A percentile compares a stretch with the other conserved stretches of the same genome.
Evolutionary conservation across 1,140 invertebrate species (phyloP).

Genomic region (Holcopasites calliopsidis): DNA sequence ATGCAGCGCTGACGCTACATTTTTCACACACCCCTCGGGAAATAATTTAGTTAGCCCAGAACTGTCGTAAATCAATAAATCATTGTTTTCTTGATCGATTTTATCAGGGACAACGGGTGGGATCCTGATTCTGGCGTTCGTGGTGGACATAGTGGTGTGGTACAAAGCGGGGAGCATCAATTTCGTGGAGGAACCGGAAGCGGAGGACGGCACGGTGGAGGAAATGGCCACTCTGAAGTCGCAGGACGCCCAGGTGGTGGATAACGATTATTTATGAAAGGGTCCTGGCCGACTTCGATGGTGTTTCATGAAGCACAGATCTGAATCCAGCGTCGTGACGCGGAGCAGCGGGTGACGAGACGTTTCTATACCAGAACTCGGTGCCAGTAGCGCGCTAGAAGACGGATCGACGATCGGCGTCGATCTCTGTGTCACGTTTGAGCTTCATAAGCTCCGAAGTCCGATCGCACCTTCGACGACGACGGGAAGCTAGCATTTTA

Average conservation of each 20-base stretch:
- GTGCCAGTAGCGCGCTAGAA: conserved; percentile 12
- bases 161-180: conserved; percentile 89
- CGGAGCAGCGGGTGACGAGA: no score
- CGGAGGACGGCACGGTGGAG: conserved; percentile 69
- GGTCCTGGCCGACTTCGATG: conserved; percentile 24
- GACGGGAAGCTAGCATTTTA: background rate
- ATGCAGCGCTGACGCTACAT: background rate
- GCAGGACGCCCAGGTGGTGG: conserved; percentile 71
- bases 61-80: no score
- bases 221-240: conserved; percentile 77
- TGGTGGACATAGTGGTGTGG: conserved; percentile 91
- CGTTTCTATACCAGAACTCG: conserved; percentile 11
- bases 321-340: conserved; percentile 2
- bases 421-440: conserved; percentile 1
- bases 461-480: background rate
- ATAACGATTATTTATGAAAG: conserved; percentile 74
- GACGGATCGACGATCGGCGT: conserved; percentile 1
- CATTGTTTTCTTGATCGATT: no score
- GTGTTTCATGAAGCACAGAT: conserved; percentile 26
- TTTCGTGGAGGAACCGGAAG: conserved; percentile 82
- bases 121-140: conserved; percentile 89
- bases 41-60: background rate
- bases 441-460: background rate
- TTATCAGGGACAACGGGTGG: conserved; percentile 87
- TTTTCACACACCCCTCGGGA: background rate